A percentile compares a stretch with the other conserved stretches of the same genome.
These are phyloP conservation scores for Monomorium pharaonis DNA, from an alignment of 1,140 invertebrate genomes.

Conservation along the genomic window DNA sequence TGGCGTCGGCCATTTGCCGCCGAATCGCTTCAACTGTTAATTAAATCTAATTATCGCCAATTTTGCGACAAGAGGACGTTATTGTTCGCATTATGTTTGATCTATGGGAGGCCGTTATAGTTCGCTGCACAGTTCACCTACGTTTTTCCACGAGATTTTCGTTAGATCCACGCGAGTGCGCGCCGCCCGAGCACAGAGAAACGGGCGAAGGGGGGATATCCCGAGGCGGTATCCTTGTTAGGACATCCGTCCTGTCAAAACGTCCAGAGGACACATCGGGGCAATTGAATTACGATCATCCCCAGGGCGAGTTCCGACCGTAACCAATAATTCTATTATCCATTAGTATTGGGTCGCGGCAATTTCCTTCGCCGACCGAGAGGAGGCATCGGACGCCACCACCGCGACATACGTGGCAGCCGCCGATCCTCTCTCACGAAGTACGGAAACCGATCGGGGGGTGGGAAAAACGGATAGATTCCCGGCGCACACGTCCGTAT, in stretches of 20 bases:
- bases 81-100: neutral
- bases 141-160: constrained; percentile 33
- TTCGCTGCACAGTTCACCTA: too few species aligned
- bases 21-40: neutral
- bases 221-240: constrained; percentile 84
- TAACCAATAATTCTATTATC: constrained; percentile 86
- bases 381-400: constrained; percentile 58
- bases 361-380: constrained; percentile 79
- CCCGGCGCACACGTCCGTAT: constrained; percentile 63
- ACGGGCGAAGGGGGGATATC: constrained; percentile 70
- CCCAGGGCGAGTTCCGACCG: constrained; percentile 81
- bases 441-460: constrained; percentile 63
- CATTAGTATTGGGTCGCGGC: constrained; percentile 85
- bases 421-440: constrained; percentile 52
- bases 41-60: neutral
- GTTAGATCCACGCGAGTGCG: neutral
- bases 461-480: constrained; percentile 67
- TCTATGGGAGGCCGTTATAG: neutral
- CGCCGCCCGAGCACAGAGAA: constrained; percentile 22
- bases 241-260: constrained; percentile 85
- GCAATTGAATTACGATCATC: constrained; percentile 86
- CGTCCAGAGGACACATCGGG: constrained; percentile 85
- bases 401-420: constrained; percentile 55
- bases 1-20: neutral
- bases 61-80: neutral